Evolutionary conservation across 2,113 vertebrate species (phyloP), one percentile per base, ranked within the genome.

Genomic region (Accipiter virgatus): DNA sequence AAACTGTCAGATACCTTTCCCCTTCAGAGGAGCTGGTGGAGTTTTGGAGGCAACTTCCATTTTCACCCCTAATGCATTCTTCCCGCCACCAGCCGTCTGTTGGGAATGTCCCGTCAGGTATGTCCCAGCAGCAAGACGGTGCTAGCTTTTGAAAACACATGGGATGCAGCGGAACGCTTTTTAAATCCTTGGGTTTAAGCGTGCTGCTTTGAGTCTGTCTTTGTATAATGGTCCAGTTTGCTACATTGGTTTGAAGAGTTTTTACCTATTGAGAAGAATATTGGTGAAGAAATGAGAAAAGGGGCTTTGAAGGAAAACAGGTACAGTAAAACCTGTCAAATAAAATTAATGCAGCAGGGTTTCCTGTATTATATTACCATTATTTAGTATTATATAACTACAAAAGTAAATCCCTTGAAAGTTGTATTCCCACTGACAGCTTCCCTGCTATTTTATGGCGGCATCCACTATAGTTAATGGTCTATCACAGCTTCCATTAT

Each of bases 371-470:
- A 52, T 86, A 87, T 91, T 94, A 87, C 25, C 38, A 92, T 94
- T 88, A 88, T 94, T 94, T 95, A 93, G 88, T 94, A 92, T 77
- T 96, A 63, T 43, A 59, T 92, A 95, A 93, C 68, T 85, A 80
- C 90, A 96, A 85, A 94, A 91, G 78, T 68, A 93, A 95, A 90
- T 88, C 59, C 47, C 63, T 75, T 86, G 77, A 53, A 92, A 94
- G 58, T 45, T 95, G 77, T 89, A 75, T 95, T 95, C 83, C 81
- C 81, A 82, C 86, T 92, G 93, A 92, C 90, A 97, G 73, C 48
- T 94, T 88, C 86, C 90, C 86, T 89, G 90, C 92, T 92, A 95
- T 97, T 96, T 97, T 92, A 94, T 71, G 67, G 53, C 9, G 22
- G 23, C 65, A 79, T 90, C 89, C 68, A 66, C 90, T 95, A 32